Evolutionary conservation across 2,888 invertebrate genomes (phyloP).

Genomic region (Quadriops clusia): DNA sequence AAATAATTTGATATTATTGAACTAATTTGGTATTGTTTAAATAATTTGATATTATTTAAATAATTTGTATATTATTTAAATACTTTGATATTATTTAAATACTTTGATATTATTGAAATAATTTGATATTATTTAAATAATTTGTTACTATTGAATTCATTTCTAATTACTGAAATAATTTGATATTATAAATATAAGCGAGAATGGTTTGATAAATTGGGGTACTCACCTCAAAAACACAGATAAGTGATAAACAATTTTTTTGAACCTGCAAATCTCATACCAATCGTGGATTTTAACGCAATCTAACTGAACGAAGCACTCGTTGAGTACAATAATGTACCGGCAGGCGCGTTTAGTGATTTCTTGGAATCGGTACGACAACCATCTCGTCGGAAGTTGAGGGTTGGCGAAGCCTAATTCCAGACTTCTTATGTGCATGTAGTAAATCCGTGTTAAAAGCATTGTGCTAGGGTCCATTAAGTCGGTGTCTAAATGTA

Average conservation of each 20-base stretch:
- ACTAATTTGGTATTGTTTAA: no score
- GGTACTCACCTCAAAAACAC: slow-evolving; percentile 27
- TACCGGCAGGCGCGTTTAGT: slow-evolving; percentile 31
- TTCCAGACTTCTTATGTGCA: slow-evolving; percentile 36
- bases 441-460: slow-evolving; percentile 31
- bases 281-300: slow-evolving; percentile 40
- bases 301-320: slow-evolving; percentile 32
- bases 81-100: no score
- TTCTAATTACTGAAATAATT: no score
- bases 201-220: background rate
- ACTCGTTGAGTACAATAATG: slow-evolving; percentile 26
- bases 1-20: no score
- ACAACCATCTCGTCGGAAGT: slow-evolving; percentile 29
- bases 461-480: slow-evolving; percentile 28
- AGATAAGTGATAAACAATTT: slow-evolving; percentile 29
- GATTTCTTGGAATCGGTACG: slow-evolving; percentile 32
- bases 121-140: no score
- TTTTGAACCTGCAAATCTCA: slow-evolving; percentile 34
- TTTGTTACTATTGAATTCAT: no score
- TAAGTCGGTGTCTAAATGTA: slow-evolving; percentile 29
- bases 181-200: background rate
- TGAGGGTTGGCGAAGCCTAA: slow-evolving; percentile 39
- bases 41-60: no score
- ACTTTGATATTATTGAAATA: no score
- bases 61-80: no score